A percentile compares a stretch with the other conserved stretches of the same genome.
Conservation (phyloP, 2,113 vertebrate genomes). For the Mirza zaza region DNA sequence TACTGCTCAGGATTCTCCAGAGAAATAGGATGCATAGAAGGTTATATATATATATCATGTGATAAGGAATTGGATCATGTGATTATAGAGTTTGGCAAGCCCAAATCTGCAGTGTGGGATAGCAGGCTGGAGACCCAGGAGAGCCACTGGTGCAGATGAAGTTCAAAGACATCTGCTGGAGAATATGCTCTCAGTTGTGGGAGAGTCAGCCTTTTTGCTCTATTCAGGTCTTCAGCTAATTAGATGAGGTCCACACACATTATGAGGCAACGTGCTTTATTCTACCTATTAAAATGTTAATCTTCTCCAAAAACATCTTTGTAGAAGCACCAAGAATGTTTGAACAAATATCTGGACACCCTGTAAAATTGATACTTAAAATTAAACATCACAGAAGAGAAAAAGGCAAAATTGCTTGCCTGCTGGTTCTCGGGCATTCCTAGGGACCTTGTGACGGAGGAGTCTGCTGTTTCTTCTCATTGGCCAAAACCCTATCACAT, state of each 20-base stretch:
- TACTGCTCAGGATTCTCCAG: too few species aligned
- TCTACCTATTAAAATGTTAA: not conserved
- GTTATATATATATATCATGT: not conserved
- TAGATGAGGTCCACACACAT: not conserved
- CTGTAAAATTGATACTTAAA: not conserved
- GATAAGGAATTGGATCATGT: not conserved
- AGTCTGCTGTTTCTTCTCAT: not conserved
- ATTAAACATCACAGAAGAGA: not conserved
- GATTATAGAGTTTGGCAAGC: too few species aligned
- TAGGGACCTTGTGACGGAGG: too few species aligned
- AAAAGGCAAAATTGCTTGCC: not conserved
- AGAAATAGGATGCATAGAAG: not conserved
- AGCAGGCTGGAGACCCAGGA: not conserved
- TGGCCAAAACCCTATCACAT: not conserved
- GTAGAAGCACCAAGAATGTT: not conserved
- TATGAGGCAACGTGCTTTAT: not conserved
- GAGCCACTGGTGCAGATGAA: not conserved
- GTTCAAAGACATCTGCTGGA: not conserved
- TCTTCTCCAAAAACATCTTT: not conserved
- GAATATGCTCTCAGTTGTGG: not conserved
- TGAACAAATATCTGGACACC: not conserved
- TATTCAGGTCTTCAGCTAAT: not conserved
- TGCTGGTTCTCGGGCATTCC: fast-evolving
- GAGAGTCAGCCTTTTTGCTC: not conserved
- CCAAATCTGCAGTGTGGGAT: not conserved